A percentile compares a stretch with the other conserved stretches of the same genome.
Evolutionary conservation across 2,797 vertebrate species (phyloP).

Genomic region (Phyllotis vaccarum): DNA sequence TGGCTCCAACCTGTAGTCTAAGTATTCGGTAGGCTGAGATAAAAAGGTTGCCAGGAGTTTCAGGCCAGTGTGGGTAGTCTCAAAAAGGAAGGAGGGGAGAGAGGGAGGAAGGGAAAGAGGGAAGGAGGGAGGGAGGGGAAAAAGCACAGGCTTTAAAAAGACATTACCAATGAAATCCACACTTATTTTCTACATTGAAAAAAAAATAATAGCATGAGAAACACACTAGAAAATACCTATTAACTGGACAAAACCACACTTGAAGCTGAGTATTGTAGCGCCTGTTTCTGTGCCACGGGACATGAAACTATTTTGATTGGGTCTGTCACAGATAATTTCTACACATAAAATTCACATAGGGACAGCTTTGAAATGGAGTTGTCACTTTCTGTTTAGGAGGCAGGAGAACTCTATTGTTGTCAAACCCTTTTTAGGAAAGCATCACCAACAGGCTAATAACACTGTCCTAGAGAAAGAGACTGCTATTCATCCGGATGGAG

Average conservation of each 20-base stretch:
- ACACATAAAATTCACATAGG: constrained; percentile 88
- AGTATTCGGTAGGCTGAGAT: neutral
- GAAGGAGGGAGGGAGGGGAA: too few relatives aligned
- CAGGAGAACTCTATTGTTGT: constrained; percentile 94
- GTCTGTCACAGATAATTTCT: constrained; percentile 90
- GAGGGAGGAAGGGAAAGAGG: neutral
- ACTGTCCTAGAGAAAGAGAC: constrained; percentile 83
- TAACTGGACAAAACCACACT: constrained; percentile 87
- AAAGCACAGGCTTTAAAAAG: constrained; percentile 47
- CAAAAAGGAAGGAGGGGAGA: too few relatives aligned
- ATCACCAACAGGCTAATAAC: constrained; percentile 87
- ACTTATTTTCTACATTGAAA: constrained; percentile 79
- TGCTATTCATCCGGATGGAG: constrained; percentile 70
- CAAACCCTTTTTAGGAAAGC: constrained; percentile 93
- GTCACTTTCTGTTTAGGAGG: constrained; percentile 96
- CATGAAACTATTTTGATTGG: constrained; percentile 90
- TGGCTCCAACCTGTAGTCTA: neutral
- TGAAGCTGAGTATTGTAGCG: constrained; percentile 84
- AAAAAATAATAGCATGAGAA: constrained; percentile 72
- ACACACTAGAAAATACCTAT: constrained; percentile 79
- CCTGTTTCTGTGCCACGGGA: constrained; percentile 86
- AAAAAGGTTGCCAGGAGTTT: neutral
- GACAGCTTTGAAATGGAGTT: constrained; percentile 91
- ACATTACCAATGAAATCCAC: neutral
- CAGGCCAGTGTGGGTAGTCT: neutral